A percentile compares a stretch with the other conserved stretches of the same genome.
phyloP scores from a whole-genome alignment of 2,888 invertebrate species.

The Odontomyia ornata region DNA sequence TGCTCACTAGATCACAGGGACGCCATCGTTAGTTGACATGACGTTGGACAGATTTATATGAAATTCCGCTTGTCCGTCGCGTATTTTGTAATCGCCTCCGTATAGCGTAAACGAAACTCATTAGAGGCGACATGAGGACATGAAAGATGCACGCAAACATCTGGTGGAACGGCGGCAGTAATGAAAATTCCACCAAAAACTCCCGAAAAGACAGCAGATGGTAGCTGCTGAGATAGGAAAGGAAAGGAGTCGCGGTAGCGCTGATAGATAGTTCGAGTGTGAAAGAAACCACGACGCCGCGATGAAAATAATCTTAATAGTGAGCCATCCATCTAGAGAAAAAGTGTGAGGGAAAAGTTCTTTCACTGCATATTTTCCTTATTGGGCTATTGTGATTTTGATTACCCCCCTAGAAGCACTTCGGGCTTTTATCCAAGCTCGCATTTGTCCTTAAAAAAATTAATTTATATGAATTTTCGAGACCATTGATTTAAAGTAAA shows the following conservation, averaged over 20 bases:
- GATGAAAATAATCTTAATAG: slow-evolving; percentile 13
- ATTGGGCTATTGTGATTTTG: too few species aligned
- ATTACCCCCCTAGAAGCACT: too few species aligned
- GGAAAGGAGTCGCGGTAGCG: not conserved
- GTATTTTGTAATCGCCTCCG: slow-evolving; percentile 46
- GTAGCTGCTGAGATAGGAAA: not conserved
- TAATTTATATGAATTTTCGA: too few species aligned
- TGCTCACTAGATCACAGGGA: slow-evolving; percentile 14
- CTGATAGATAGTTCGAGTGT: slow-evolving; percentile 39
- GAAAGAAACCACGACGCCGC: slow-evolving; percentile 27
- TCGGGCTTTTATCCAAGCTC: too few species aligned
- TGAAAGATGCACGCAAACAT: slow-evolving; percentile 43
- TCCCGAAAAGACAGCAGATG: slow-evolving; percentile 44
- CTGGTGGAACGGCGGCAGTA: slow-evolving; percentile 40
- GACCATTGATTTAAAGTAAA: too few species aligned
- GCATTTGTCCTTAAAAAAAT: too few species aligned
- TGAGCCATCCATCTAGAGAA: not conserved
- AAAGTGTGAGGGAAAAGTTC: not conserved
- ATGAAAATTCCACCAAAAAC: slow-evolving; percentile 44
- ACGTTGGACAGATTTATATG: slow-evolving; percentile 31
- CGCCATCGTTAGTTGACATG: slow-evolving; percentile 1
- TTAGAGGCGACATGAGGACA: slow-evolving; percentile 47
- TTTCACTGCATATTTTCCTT: not conserved
- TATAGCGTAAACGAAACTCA: slow-evolving; percentile 45
- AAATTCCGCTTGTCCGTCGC: slow-evolving; percentile 36